phyloP scores from a whole-genome alignment of 2,797 vertebrate species.

The Oryzias sinensis region DNA sequence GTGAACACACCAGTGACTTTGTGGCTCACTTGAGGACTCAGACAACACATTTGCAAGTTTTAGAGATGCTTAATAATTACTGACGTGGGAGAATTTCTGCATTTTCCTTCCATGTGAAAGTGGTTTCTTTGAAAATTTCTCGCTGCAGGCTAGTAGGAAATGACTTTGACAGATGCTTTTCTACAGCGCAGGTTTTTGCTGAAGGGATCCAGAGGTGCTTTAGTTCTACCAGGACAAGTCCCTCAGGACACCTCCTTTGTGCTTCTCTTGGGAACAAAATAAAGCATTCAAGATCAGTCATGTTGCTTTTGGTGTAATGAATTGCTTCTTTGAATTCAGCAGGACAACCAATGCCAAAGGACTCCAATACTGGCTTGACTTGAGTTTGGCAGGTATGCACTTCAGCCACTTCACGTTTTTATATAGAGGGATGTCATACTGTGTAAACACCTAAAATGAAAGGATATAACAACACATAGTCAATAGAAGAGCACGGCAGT shows the following conservation, averaged over 20 bases:
- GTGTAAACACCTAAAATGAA: no score
- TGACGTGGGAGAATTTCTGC: conserved; percentile 7
- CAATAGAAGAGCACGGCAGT: no score
- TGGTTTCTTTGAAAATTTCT: conserved; percentile 29
- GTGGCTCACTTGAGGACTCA: conserved; percentile 17
- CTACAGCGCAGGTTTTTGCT: conserved; percentile 16
- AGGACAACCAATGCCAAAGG: no score
- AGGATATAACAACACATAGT: no score
- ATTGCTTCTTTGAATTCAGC: neutral
- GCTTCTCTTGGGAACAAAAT: neutral
- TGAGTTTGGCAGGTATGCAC: no score
- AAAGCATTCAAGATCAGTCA: conserved; percentile 16
- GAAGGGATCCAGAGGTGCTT: conserved; percentile 3
- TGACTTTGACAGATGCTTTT: conserved; percentile 22
- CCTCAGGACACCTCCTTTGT: conserved; percentile 19
- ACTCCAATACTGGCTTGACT: no score
- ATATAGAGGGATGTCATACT: no score
- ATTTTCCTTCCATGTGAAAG: conserved; percentile 8
- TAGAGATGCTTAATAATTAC: conserved; percentile 39
- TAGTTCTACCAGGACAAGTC: conserved; percentile 8
- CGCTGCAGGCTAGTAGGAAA: conserved; percentile 20
- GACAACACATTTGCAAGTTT: conserved; percentile 4
- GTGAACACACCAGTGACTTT: neutral
- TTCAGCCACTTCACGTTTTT: no score
- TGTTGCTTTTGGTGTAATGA: conserved; percentile 26